phyloP scores from a whole-genome alignment of 2,113 vertebrate genomes.

The Xenopus laevis region DNA sequence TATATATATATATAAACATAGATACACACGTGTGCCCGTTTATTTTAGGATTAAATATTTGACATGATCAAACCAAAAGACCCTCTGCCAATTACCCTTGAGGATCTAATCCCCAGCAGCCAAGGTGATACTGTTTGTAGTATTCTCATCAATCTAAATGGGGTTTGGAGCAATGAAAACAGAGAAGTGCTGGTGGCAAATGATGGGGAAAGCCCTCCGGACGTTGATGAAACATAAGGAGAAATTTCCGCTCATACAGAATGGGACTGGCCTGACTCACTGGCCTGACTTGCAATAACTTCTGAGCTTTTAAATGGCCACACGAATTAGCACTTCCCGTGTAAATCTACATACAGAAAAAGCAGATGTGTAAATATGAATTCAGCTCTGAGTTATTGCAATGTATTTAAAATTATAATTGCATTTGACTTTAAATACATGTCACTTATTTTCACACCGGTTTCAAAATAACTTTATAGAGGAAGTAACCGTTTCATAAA shows the following conservation, averaged over 20 bases:
- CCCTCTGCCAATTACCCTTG: conserved; percentile 90
- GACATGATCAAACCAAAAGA: conserved; percentile 98
- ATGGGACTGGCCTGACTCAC: background rate
- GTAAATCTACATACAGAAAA: too few species aligned
- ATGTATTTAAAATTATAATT: too few species aligned
- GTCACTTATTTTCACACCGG: too few species aligned
- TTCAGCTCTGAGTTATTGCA: too few species aligned
- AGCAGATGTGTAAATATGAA: too few species aligned
- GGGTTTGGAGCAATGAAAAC: conserved; percentile 98
- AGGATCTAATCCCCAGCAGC: conserved; percentile 93
- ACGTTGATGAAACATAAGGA: conserved; percentile 80
- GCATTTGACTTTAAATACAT: too few species aligned
- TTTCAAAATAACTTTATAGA: too few species aligned
- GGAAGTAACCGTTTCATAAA: too few species aligned
- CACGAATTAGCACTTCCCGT: too few species aligned
- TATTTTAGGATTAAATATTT: conserved; percentile 91
- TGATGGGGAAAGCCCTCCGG: conserved; percentile 73
- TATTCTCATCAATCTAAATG: conserved; percentile 96
- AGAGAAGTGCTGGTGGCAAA: conserved; percentile 91
- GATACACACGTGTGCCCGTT: background rate
- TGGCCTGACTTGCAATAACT: too few species aligned
- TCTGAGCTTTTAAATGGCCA: too few species aligned
- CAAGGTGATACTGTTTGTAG: conserved; percentile 95
- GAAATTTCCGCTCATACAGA: background rate
- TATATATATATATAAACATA: too few species aligned